A percentile compares a stretch with the other conserved stretches of the same genome.
phyloP scores from a whole-genome alignment of 2,797 vertebrate genomes.

The Vultur gryphus region DNA sequence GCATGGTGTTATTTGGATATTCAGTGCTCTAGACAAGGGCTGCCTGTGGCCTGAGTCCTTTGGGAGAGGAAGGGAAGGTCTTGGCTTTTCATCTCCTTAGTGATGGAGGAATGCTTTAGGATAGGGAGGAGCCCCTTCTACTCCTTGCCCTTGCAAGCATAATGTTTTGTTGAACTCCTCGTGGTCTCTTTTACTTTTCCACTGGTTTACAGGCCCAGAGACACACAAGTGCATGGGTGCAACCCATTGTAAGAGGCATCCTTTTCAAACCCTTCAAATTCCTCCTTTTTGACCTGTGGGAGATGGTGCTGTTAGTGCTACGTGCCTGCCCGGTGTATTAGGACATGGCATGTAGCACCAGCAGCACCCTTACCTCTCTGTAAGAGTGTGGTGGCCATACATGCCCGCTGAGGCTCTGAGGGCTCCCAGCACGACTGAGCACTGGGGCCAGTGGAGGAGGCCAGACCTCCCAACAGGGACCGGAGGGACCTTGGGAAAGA shows the following conservation, averaged over 20 bases:
- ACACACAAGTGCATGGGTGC: not conserved
- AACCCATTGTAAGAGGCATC: not conserved
- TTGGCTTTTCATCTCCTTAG: not conserved
- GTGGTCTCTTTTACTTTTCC: not conserved
- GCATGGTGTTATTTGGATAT: not conserved
- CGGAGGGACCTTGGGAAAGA: not conserved
- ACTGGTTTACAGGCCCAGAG: not conserved
- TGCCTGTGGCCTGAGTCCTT: not conserved
- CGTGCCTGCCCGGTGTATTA: fast-evolving
- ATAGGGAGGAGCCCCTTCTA: not conserved
- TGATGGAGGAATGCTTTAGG: not conserved
- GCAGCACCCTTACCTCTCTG: not conserved
- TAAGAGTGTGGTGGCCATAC: not conserved
- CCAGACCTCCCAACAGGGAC: not conserved
- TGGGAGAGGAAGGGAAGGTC: not conserved
- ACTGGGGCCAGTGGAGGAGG: not conserved
- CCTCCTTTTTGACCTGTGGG: not conserved
- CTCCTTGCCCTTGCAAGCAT: not conserved
- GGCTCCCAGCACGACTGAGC: not conserved
- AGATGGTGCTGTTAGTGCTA: not conserved
- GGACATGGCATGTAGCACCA: not conserved
- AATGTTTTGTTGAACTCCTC: not conserved
- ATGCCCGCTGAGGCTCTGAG: not conserved
- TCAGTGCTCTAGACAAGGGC: not conserved
- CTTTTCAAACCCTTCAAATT: not conserved